These are phyloP conservation scores for Lagenorhynchus albirostris DNA, from an alignment of 2,113 vertebrate genomes.

Conservation along the genomic window DNA sequence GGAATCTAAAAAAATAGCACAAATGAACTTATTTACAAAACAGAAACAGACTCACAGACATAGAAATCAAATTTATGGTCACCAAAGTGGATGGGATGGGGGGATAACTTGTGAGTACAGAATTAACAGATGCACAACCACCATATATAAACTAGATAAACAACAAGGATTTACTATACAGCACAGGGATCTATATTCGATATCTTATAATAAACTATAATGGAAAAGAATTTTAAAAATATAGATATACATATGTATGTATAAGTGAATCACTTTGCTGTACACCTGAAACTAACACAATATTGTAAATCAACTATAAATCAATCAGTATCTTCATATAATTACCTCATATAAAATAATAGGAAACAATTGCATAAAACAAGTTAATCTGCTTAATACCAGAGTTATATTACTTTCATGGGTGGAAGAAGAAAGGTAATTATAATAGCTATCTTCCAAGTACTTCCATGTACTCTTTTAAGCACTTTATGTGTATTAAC, in stretches of 20 bases:
- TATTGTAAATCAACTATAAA: not conserved
- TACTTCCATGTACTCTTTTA: not conserved
- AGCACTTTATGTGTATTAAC: not conserved
- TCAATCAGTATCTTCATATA: not conserved
- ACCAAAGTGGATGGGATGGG: not conserved
- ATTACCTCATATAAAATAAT: not conserved
- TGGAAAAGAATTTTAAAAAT: not conserved
- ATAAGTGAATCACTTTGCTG: not conserved
- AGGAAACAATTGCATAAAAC: not conserved
- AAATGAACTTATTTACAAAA: not conserved
- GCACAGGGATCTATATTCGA: not conserved
- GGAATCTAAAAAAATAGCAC: not conserved
- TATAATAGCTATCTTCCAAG: not conserved
- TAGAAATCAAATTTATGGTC: not conserved
- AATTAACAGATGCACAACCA: not conserved
- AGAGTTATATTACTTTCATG: not conserved
- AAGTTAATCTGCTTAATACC: not conserved
- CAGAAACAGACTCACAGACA: not conserved
- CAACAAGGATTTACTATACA: not conserved
- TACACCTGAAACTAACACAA: not conserved
- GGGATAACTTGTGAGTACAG: not conserved
- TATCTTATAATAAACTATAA: not conserved
- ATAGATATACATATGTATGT: not conserved
- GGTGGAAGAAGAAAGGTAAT: not conserved
- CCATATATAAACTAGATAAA: not conserved